These are phyloP conservation scores for Chloroceryle amazona DNA, from an alignment of 2,797 vertebrate species.

Conservation along the genomic window DNA sequence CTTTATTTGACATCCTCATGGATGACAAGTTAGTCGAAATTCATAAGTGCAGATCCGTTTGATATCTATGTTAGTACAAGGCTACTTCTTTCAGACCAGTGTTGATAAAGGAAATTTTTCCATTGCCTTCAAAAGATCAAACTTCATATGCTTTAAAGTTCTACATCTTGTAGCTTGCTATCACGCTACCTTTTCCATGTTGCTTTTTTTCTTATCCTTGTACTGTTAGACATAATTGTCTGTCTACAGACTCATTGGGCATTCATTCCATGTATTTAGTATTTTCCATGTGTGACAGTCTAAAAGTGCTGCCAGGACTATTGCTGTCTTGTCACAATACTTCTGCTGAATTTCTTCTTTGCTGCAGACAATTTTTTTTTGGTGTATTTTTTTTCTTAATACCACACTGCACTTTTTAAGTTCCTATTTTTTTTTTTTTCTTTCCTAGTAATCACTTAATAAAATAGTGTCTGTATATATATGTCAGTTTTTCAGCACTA, in stretches of 20 bases:
- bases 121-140: not conserved
- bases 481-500: not conserved
- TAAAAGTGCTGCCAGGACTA: constrained; percentile 21
- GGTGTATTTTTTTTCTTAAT: not conserved
- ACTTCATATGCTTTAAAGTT: not conserved
- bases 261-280: constrained; percentile 27
- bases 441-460: not conserved
- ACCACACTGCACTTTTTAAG: not conserved
- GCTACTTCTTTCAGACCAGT: not conserved
- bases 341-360: not conserved
- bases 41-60: not conserved
- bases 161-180: not conserved
- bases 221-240: not conserved
- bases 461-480: not conserved
- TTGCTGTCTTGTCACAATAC: not conserved
- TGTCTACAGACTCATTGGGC: not conserved
- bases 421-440: not conserved
- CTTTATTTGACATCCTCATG: not conserved
- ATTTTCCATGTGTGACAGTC: not conserved
- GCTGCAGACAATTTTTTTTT: not conserved
- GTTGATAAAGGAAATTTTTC: not conserved
- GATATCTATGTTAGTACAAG: not conserved
- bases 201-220: not conserved
- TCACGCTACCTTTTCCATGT: not conserved
- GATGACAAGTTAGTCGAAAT: not conserved